A percentile compares a stretch with the other conserved stretches of the same genome.
Conservation (phyloP, 2,113 vertebrate genomes). For the Cygnus atratus region DNA sequence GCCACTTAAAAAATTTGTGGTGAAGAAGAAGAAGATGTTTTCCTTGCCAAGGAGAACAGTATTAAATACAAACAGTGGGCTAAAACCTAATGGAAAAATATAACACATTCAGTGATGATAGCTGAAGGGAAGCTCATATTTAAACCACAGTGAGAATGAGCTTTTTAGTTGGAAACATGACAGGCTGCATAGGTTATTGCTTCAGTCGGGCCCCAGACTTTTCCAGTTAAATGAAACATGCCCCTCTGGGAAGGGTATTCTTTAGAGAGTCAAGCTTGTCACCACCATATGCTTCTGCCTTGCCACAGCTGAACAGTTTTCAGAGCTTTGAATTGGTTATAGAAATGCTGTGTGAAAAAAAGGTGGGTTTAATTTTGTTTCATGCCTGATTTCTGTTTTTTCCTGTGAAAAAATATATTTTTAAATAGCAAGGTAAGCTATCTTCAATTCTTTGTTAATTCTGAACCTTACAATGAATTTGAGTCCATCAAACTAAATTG, state of each 20-base stretch:
- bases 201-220: conserved; percentile 9
- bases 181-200: neutral
- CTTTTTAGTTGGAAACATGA: neutral
- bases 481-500: neutral
- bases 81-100: neutral
- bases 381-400: neutral
- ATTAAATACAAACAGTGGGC: neutral
- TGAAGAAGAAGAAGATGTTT: neutral
- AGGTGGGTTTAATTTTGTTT: neutral
- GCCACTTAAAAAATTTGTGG: neutral
- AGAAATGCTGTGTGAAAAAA: neutral
- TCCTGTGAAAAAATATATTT: neutral
- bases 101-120: neutral
- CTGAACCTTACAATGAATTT: neutral
- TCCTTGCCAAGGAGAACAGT: neutral
- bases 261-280: conserved; percentile 1
- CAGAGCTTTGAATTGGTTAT: neutral
- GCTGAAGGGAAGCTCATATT: neutral
- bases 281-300: neutral
- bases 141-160: conserved; percentile 1
- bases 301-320: neutral
- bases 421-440: neutral
- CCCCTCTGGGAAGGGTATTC: neutral
- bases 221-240: neutral
- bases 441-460: neutral